A percentile compares a stretch with the other conserved stretches of the same genome.
These are phyloP conservation scores for Cyrtorhinus lividipennis DNA, from an alignment of 1,140 invertebrate species.

Conservation along the genomic window DNA sequence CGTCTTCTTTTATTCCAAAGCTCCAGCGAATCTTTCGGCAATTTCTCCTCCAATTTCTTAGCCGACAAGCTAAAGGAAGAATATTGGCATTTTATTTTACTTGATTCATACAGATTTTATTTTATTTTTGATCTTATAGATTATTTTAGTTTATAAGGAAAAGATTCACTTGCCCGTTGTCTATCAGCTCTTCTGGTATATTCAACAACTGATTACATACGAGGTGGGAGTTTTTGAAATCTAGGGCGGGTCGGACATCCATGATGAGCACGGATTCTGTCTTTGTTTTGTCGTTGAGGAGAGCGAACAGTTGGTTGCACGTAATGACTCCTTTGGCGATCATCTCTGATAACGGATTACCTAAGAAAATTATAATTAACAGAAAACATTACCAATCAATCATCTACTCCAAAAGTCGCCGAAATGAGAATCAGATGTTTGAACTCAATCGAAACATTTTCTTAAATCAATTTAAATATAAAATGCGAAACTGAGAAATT, in stretches of 20 bases:
- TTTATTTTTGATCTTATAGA: too few species aligned
- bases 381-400: too few species aligned
- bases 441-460: too few species aligned
- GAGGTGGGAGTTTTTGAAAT: conserved; percentile 19
- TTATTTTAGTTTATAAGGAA: conserved; percentile 13
- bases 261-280: conserved; percentile 16
- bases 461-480: too few species aligned
- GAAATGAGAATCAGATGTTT: too few species aligned
- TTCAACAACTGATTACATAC: conserved; percentile 16
- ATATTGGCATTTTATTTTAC: not conserved
- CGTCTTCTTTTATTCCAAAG: not conserved
- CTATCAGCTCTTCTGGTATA: conserved; percentile 21
- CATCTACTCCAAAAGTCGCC: too few species aligned
- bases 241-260: conserved; percentile 17
- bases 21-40: not conserved
- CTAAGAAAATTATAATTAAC: too few species aligned
- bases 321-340: not conserved
- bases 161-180: conserved; percentile 11
- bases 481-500: too few species aligned
- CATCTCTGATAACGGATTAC: too few species aligned
- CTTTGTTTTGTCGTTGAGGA: conserved; percentile 1
- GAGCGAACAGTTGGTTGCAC: not conserved
- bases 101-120: conserved; percentile 7
- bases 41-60: not conserved
- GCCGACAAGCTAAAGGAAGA: not conserved